Conservation (phyloP, 2,113 vertebrate species). For the Pholis gunnellus region DNA sequence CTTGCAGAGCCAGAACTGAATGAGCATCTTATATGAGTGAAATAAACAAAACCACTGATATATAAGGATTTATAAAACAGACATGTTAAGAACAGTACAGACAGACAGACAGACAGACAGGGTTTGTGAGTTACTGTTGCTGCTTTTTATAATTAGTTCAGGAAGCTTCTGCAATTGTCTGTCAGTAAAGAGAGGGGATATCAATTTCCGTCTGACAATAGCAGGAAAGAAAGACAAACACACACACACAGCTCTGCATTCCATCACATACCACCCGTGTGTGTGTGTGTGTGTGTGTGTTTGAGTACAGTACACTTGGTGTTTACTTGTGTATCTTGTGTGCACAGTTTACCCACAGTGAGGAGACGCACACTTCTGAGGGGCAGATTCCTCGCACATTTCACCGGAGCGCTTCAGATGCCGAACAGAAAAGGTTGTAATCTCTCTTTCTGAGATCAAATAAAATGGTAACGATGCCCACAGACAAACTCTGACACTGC, state of each 20-base stretch:
- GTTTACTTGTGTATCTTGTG: conserved; percentile 38
- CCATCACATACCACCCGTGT: conserved; percentile 40
- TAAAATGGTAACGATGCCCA: conserved; percentile 48
- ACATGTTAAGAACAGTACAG: conserved; percentile 11
- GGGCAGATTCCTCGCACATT: conserved; percentile 28
- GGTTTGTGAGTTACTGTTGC: conserved; percentile 94
- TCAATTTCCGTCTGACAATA: conserved; percentile 97
- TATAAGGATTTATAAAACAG: conserved; percentile 21
- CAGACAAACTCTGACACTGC: conserved; percentile 22
- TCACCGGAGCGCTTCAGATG: conserved; percentile 6
- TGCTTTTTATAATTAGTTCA: conserved; percentile 99
- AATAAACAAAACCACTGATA: conserved; percentile 2
- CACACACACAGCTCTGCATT: conserved; percentile 61
- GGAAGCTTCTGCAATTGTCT: conserved; percentile 98
- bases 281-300: conserved; percentile 8
- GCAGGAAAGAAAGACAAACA: conserved; percentile 88
- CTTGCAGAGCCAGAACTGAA: not conserved
- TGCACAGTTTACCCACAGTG: conserved; percentile 15
- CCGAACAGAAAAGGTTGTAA: conserved; percentile 16
- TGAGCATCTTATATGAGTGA: not conserved
- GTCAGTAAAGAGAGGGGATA: conserved; percentile 97
- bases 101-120: conserved; percentile 36
- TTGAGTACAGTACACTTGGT: conserved; percentile 20
- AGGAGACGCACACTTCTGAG: conserved; percentile 9
- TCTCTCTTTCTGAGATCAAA: conserved; percentile 43